A percentile compares a stretch with the other conserved stretches of the same genome.
Conservation (phyloP, 1,140 invertebrate species). For the Schlechtendalia chinensis region DNA sequence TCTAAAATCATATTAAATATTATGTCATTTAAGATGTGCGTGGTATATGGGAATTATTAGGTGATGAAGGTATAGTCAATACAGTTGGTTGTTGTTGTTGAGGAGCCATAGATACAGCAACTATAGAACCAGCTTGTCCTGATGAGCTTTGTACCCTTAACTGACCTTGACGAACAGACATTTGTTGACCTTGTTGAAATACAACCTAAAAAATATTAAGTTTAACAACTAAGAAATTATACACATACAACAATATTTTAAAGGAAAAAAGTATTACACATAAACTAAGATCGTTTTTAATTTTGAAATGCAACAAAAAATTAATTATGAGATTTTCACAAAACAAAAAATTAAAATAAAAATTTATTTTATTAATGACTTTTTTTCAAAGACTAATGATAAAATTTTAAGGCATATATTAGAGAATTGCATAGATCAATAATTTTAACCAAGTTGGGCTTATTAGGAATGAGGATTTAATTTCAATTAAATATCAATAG, state of each 20-base stretch:
- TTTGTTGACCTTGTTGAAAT: constrained; percentile 48
- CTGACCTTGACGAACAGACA: constrained; percentile 45
- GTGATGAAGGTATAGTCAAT: constrained; percentile 43
- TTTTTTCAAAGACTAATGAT: too few species aligned
- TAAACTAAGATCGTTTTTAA: too few species aligned
- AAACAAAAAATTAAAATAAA: neutral
- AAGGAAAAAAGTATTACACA: too few species aligned
- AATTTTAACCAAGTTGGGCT: too few species aligned
- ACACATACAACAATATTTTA: too few species aligned
- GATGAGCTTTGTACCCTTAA: constrained; percentile 43
- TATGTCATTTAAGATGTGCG: constrained; percentile 38
- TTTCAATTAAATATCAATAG: too few species aligned
- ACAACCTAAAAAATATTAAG: constrained; percentile 22
- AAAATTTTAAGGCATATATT: too few species aligned
- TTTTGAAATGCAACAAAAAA: too few species aligned
- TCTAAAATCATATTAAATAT: constrained; percentile 2
- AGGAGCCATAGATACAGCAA: constrained; percentile 46
- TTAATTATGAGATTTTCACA: neutral
- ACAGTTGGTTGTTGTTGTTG: constrained; percentile 46
- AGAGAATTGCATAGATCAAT: too few species aligned
- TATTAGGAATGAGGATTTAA: too few species aligned
- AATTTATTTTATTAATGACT: neutral
- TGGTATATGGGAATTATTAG: constrained; percentile 39
- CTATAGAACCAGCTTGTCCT: constrained; percentile 36
- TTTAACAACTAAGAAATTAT: neutral